These are phyloP conservation scores for Diadophis punctatus DNA, from an alignment of 2,113 vertebrate species.

Conservation along the genomic window DNA sequence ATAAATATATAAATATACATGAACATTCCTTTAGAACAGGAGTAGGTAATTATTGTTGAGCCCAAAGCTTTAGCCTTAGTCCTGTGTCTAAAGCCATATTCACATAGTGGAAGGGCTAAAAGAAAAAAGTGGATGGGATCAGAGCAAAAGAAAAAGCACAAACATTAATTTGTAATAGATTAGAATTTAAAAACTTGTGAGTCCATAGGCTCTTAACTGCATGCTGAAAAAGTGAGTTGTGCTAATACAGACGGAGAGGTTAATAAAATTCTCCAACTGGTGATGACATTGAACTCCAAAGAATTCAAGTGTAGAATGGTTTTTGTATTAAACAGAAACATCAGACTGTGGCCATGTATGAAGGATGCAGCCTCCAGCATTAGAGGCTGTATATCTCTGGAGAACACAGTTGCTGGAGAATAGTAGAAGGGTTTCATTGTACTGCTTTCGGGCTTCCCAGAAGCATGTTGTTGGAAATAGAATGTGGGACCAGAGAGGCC, in stretches of 20 bases:
- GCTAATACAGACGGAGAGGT: conserved; percentile 26
- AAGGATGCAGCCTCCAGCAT: neutral
- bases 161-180: neutral
- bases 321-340: neutral
- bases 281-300: conserved; percentile 33
- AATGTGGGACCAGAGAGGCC: neutral
- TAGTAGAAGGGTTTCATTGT: conserved; percentile 39
- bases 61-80: neutral
- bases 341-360: neutral
- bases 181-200: neutral
- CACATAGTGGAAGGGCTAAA: neutral
- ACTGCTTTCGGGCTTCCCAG: neutral
- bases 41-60: neutral
- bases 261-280: conserved; percentile 34
- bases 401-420: neutral
- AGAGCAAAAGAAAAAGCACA: neutral
- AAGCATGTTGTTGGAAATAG: neutral
- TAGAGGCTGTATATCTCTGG: neutral
- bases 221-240: neutral
- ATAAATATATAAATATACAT: neutral
- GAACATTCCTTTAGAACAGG: neutral
- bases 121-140: neutral
- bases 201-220: neutral
- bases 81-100: neutral
- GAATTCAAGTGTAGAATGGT: neutral